Base-by-base conservation (phyloP, 2,113 vertebrate genomes). In the Meles meles region DNA sequence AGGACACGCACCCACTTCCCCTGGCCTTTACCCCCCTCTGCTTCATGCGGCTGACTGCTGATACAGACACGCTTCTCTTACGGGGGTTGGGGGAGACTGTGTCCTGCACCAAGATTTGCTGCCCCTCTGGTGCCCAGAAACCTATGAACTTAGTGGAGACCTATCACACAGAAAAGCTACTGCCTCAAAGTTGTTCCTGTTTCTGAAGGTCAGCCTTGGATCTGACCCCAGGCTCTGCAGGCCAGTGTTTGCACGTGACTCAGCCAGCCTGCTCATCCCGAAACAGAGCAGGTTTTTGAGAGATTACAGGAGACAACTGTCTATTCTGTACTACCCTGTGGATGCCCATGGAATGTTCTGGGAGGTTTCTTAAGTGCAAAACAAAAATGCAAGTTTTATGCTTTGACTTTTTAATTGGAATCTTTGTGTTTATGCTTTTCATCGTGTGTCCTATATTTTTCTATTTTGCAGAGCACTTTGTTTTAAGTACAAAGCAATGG, bases 21-120 rank as follows among this genome's bases (percentile, higher is more conserved):
- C 14, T 0, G 3, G 34, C 65, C 34, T 14, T 8, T 0, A 25
- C 72, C 39, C 0, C 27, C 25, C 49, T 3, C 39, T 6, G 2
- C 29, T 18, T 49, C 29, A 9, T 0, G 4, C 15, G 29, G 42
- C 74, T 2, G 14, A 5, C 52, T 6, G 52, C 52, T 55, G 52
- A 55, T 6, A 18, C 4, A 82, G 13, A 14, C 55, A 27, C 2
- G 4, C 23, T 82, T 39, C n/a, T 42, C 7, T 5, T 17, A 18
- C 0, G 12, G 23, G 5, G 52, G 1, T 55, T 37, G 14, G 12
- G 25, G 80, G 55, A 39, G 13, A 82, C 8, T 11, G 23, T n/a
- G n/a, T 29, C 49, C 7, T 6, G 27, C 25, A 52, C 23, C 13
- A 15, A 71, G 17, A 14, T 13, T 39, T 88, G 67, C 85, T 57